Evolutionary conservation across 2,888 invertebrate species (phyloP), one percentile per base, ranked within the genome.

Genomic region (Noctua janthina): DNA sequence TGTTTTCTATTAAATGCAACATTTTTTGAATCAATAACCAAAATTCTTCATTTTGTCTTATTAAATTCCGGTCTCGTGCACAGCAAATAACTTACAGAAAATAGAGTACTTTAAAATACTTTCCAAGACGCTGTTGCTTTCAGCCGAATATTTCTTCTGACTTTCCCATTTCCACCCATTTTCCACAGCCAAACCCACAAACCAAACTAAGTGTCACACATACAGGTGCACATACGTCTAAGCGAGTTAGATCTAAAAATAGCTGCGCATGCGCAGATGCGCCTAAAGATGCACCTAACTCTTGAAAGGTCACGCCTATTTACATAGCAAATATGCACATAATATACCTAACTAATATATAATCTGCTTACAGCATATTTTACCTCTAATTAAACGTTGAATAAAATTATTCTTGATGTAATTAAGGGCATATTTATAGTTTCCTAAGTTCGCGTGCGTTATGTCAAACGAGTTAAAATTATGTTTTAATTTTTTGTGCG

Each of bases 231-330:
- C 86, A 54, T 79, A 81, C 67, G 76, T 89, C 91, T 92, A 91
- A 91, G 89, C 91, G 76, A 88, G 88, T 93, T 93, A 94, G 93
- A 92, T 90, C 92, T 93, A 92, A 91, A 93, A 93, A 93, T 93
- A 93, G 90, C 72, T 62, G 46, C 86, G 92, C 93, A 94, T 91
- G 74, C 86, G 94, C 94, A 94, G 94, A 94, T 94, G 94, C 88
- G 75, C 87, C 86, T 88, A 87, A 87, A 84, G 88, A 88, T 88
- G 86, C 89, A 87, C 88, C 90, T 90, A 91, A 88, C 90, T 89
- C 89, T 85, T 85, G 87, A 93, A 93, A 94, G 93, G 93, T 93
- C 91, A 93, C 79, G 69, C 76, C 17, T 84, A 88, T 89, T 89
- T 87, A 85, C 90, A 88, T 86, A 82, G 66, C 78, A 81, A 89